Conservation (phyloP, 2,888 invertebrate genomes). For the Thereva unica region DNA sequence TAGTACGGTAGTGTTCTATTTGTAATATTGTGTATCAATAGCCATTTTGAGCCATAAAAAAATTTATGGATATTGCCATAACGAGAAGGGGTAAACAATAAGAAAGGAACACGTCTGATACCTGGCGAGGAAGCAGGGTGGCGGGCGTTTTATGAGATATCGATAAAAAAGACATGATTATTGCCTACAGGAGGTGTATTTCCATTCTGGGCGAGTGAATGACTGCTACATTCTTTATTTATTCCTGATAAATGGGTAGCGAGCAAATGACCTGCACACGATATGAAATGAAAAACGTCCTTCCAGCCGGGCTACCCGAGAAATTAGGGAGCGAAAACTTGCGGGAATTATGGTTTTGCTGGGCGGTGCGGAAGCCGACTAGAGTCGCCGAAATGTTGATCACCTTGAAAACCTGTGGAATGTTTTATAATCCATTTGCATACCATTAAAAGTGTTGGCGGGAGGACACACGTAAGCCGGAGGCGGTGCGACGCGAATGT, state of each 20-base stretch:
- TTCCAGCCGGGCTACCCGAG: not conserved
- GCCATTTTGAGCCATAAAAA: constrained; percentile 35
- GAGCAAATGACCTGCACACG: constrained; percentile 21
- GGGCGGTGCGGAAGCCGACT: too few species aligned
- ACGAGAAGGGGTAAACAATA: constrained; percentile 35
- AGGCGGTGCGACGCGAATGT: not conserved
- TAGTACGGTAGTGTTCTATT: constrained; percentile 25
- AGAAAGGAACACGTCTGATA: constrained; percentile 30
- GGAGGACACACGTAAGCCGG: not conserved
- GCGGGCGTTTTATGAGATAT: constrained; percentile 20
- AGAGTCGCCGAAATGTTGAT: not conserved
- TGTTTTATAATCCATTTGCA: constrained; percentile 17
- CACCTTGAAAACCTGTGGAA: not conserved
- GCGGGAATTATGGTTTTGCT: too few species aligned
- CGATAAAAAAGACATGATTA: constrained; percentile 34
- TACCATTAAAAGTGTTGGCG: not conserved
- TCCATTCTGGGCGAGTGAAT: constrained; percentile 30
- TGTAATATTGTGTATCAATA: constrained; percentile 35
- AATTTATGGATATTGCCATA: constrained; percentile 35
- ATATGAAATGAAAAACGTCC: constrained; percentile 6
- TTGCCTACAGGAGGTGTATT: constrained; percentile 30
- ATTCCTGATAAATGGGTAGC: constrained; percentile 11
- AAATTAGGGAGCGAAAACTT: too few species aligned
- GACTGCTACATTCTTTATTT: constrained; percentile 29
- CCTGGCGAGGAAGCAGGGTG: constrained; percentile 11